Evolutionary conservation across 2,888 invertebrate genomes (phyloP).

Genomic region (Limnephilus marmoratus): DNA sequence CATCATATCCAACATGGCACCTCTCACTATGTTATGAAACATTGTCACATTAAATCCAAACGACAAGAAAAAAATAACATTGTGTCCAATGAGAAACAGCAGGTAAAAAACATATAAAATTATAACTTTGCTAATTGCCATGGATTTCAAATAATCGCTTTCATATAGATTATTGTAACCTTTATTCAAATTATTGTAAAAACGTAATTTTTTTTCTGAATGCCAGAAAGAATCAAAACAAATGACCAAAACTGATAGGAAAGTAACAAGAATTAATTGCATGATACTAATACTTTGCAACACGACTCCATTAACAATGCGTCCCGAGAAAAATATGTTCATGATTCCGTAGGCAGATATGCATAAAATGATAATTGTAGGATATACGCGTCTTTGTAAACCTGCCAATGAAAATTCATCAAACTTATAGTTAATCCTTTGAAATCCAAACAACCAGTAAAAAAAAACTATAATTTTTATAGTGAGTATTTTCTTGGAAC

Average conservation of each 20-base stretch:
- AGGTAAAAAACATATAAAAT: neutral
- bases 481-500: neutral
- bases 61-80: neutral
- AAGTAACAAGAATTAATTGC: neutral
- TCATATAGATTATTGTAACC: neutral
- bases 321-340: neutral
- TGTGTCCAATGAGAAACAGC: neutral
- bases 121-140: neutral
- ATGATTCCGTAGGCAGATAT: neutral
- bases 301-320: neutral
- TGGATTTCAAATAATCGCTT: slow-evolving; percentile 12
- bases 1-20: neutral
- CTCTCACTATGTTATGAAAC: neutral
- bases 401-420: neutral
- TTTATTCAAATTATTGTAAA: slow-evolving; percentile 9
- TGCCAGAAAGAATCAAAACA: neutral
- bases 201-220: neutral
- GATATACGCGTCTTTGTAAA: slow-evolving; percentile 11
- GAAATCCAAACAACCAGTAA: neutral
- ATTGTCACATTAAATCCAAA: neutral
- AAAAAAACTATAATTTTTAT: neutral
- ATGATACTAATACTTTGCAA: neutral
- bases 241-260: neutral
- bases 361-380: neutral
- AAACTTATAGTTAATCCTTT: neutral